These are phyloP conservation scores for Mythimna loreyi DNA, from an alignment of 2,888 invertebrate genomes.

Conservation along the genomic window DNA sequence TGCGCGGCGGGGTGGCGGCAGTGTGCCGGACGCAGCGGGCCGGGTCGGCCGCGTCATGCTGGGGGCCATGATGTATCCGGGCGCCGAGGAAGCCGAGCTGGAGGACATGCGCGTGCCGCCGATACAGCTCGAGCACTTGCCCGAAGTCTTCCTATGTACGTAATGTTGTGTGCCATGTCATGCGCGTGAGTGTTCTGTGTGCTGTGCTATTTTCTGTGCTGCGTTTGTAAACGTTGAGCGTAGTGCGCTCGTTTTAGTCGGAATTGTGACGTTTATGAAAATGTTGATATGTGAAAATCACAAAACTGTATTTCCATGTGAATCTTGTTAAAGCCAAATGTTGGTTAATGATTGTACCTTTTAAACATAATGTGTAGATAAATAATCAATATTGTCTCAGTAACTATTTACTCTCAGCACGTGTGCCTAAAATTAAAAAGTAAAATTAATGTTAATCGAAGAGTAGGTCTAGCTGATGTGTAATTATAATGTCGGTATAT, in stretches of 20 bases:
- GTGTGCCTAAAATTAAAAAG: neutral
- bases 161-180: slow-evolving; percentile 75
- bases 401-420: neutral
- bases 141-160: slow-evolving; percentile 94
- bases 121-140: slow-evolving; percentile 93
- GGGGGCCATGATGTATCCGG: slow-evolving; percentile 90
- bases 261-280: slow-evolving; percentile 30
- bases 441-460: no score
- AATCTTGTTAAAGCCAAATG: neutral
- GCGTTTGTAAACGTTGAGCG: slow-evolving; percentile 31
- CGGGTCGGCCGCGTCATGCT: slow-evolving; percentile 85
- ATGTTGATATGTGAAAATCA: slow-evolving; percentile 4
- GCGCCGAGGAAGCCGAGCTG: slow-evolving; percentile 80
- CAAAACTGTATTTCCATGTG: neutral
- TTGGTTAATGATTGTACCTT: neutral
- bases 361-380: neutral
- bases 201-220: slow-evolving; percentile 58
- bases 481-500: neutral
- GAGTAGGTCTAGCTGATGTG: neutral
- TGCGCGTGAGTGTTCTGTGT: slow-evolving; percentile 65
- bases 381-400: neutral
- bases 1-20: slow-evolving; percentile 83
- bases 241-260: slow-evolving; percentile 16
- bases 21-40: slow-evolving; percentile 81
- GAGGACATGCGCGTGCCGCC: slow-evolving; percentile 93